Percentiles rank a stretch among this genome's conserved stretches.
phyloP scores from a whole-genome alignment of 2,888 invertebrate genomes.

The Tetheella fluctuosa region DNA sequence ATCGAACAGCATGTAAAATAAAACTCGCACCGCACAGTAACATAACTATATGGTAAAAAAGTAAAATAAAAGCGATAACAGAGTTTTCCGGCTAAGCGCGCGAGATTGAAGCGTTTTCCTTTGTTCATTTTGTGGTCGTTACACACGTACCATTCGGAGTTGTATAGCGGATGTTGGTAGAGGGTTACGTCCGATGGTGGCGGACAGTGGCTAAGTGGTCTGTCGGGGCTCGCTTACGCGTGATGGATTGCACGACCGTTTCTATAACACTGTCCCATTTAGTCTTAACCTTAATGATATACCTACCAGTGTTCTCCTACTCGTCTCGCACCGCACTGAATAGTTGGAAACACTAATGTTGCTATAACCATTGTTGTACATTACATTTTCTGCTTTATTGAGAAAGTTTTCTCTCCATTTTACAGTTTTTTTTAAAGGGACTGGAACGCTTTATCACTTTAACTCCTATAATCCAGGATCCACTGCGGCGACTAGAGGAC shows the following conservation, averaged over 20 bases:
- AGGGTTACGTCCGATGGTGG: slow-evolving; percentile 56
- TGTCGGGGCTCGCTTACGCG: slow-evolving; percentile 68
- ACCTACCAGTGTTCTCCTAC: slow-evolving; percentile 20
- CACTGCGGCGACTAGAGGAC: not conserved
- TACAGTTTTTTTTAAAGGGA: too few relatives aligned
- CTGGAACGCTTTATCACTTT: slow-evolving; percentile 3
- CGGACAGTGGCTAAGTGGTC: slow-evolving; percentile 75
- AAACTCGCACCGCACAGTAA: not conserved
- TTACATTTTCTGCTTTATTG: not conserved
- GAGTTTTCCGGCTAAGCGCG: slow-evolving; percentile 30
- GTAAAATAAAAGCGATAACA: slow-evolving; percentile 20
- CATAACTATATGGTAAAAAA: slow-evolving; percentile 5
- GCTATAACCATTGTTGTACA: slow-evolving; percentile 35
- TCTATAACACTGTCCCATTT: slow-evolving; percentile 57
- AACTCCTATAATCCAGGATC: slow-evolving; percentile 6
- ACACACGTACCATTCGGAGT: slow-evolving; percentile 35
- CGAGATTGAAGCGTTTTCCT: slow-evolving; percentile 45
- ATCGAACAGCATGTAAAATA: not conserved
- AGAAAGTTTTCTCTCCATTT: not conserved
- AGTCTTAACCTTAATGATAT: slow-evolving; percentile 58
- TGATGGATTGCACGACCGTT: slow-evolving; percentile 70
- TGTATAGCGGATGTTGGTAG: slow-evolving; percentile 51
- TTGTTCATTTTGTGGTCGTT: slow-evolving; percentile 46
- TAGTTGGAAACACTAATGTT: slow-evolving; percentile 50
- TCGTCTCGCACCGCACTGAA: slow-evolving; percentile 33